phyloP scores from a whole-genome alignment of 2,797 vertebrate genomes.

The Podargus strigoides region DNA sequence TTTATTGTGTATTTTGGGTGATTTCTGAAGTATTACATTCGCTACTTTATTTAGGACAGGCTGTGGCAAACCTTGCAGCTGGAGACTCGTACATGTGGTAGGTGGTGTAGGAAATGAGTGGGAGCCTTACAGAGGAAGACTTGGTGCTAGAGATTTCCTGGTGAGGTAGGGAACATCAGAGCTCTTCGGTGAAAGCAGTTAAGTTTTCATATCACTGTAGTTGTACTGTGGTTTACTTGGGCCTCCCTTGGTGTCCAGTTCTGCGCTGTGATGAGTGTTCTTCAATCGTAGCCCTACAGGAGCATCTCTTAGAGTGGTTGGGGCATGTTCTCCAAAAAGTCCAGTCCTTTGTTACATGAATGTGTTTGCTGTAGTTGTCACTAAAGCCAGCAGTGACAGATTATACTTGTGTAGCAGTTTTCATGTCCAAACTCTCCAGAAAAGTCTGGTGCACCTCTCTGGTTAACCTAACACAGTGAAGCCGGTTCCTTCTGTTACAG shows the following conservation, averaged over 20 bases:
- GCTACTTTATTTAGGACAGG: not conserved
- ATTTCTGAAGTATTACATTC: not conserved
- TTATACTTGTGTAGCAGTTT: not conserved
- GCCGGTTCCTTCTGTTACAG: not conserved
- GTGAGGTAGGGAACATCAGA: not conserved
- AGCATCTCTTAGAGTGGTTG: not conserved
- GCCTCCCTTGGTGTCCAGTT: not conserved
- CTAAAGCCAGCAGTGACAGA: not conserved
- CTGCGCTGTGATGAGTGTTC: not conserved
- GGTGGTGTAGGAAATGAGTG: not conserved
- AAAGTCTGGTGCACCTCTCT: not conserved
- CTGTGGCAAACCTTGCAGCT: not conserved
- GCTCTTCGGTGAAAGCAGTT: not conserved
- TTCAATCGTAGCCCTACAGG: not conserved
- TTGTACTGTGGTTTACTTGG: not conserved
- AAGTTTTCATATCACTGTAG: not conserved
- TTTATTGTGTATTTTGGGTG: not conserved
- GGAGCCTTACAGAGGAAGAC: not conserved
- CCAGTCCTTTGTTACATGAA: fast-evolving
- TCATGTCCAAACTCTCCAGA: not conserved
- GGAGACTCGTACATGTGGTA: not conserved
- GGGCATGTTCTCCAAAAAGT: not conserved
- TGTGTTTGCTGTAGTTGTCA: fast-evolving
- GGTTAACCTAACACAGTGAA: not conserved
- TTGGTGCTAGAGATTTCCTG: not conserved